Conservation (phyloP, 2,113 vertebrate species). For the Dryoscopus gambensis region DNA sequence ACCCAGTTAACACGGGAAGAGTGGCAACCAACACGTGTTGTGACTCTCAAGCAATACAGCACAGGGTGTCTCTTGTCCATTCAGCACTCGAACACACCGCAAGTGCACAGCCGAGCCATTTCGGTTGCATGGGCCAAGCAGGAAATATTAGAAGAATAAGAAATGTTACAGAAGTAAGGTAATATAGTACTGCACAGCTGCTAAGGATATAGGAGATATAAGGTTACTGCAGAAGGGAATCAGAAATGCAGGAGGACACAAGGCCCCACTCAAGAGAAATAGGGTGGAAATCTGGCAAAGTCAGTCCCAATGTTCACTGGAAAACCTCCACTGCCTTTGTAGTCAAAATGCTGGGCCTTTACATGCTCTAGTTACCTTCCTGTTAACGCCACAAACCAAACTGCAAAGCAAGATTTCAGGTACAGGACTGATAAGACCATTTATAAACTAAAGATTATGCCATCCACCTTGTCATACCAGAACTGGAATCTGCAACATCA, state of each 20-base stretch:
- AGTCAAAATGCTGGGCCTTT: neutral
- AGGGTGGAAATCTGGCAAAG: neutral
- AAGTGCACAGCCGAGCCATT: neutral
- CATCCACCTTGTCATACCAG: neutral
- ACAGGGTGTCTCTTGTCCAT: neutral
- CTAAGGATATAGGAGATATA: neutral
- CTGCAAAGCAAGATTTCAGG: neutral
- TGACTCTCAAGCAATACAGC: neutral
- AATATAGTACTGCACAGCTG: neutral
- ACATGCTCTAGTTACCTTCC: neutral
- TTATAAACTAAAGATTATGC: neutral
- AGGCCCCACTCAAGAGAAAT: neutral
- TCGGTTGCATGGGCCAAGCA: fast-evolving
- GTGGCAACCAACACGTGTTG: neutral
- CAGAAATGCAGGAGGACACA: neutral
- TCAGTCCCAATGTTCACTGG: neutral
- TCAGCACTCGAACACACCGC: fast-evolving
- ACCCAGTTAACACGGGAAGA: neutral
- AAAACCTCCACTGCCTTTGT: neutral
- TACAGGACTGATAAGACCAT: neutral
- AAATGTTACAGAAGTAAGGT: neutral
- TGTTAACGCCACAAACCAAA: neutral
- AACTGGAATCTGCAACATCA: neutral
- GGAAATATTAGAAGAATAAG: neutral
- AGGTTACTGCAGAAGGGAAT: neutral